Conservation (phyloP, 1,140 invertebrate species). For the Goniozus legneri region DNA sequence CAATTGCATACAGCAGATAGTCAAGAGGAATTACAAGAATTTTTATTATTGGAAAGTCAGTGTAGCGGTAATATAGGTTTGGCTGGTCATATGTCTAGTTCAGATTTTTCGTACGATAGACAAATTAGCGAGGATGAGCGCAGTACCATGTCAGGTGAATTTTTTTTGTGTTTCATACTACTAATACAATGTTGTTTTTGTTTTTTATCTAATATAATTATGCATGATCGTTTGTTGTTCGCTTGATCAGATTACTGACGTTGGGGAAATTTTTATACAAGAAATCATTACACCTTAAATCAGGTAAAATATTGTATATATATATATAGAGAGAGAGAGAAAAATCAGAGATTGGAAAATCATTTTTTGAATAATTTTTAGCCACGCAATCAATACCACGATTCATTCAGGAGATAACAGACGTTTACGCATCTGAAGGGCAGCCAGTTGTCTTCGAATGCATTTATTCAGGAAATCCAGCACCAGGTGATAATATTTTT, state of each 20-base stretch:
- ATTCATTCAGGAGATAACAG: slow-evolving; percentile 77
- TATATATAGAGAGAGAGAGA: too few species aligned
- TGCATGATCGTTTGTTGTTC: background rate
- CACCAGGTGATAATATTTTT: slow-evolving; percentile 64
- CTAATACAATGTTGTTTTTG: background rate
- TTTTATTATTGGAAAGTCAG: slow-evolving; percentile 63
- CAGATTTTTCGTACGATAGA: slow-evolving; percentile 33
- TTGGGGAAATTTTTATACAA: slow-evolving; percentile 22
- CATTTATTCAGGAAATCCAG: slow-evolving; percentile 76
- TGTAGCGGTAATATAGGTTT: slow-evolving; percentile 57
- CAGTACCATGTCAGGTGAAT: slow-evolving; percentile 47
- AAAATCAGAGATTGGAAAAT: too few species aligned
- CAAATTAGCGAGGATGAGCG: slow-evolving; percentile 38
- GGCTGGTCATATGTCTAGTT: slow-evolving; percentile 52
- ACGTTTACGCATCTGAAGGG: slow-evolving; percentile 69
- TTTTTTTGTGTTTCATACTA: slow-evolving; percentile 9
- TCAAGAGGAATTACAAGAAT: slow-evolving; percentile 65
- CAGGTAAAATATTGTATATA: slow-evolving; percentile 26
- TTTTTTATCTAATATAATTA: background rate
- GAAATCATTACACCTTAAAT: slow-evolving; percentile 18
- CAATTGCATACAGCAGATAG: slow-evolving; percentile 62
- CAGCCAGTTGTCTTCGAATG: slow-evolving; percentile 74
- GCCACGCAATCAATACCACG: slow-evolving; percentile 75
- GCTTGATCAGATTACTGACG: slow-evolving; percentile 46
- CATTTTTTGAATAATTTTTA: slow-evolving; percentile 46